Evolutionary conservation across 2,888 invertebrate species (phyloP).

Genomic region (Callosobruchus maculatus): DNA sequence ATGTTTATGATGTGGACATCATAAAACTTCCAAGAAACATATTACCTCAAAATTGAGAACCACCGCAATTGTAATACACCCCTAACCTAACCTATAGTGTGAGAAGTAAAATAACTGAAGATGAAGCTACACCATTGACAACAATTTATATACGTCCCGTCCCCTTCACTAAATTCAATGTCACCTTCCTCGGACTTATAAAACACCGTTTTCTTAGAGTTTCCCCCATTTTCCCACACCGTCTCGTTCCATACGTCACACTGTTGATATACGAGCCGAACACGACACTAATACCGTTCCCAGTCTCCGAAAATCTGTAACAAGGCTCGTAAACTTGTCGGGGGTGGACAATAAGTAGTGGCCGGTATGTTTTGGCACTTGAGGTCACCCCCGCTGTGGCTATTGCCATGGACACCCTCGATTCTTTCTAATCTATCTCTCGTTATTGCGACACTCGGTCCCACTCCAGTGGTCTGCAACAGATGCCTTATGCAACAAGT

Average conservation of each 20-base stretch:
- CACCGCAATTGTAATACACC: too few species aligned
- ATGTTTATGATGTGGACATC: too few species aligned
- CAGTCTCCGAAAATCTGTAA: not conserved
- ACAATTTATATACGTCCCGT: too few species aligned
- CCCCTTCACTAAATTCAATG: not conserved
- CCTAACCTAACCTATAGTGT: too few species aligned
- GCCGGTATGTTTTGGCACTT: slow-evolving; percentile 10
- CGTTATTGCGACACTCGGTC: not conserved
- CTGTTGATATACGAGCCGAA: not conserved
- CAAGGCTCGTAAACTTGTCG: not conserved
- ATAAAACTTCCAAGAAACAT: too few species aligned
- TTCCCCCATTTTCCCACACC: not conserved
- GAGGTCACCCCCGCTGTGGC: slow-evolving; percentile 15
- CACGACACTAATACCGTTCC: not conserved
- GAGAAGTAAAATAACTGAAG: too few species aligned
- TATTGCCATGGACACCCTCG: slow-evolving; percentile 12
- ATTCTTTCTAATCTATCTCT: not conserved
- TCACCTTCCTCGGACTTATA: not conserved
- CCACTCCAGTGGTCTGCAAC: not conserved
- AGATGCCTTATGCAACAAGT: not conserved
- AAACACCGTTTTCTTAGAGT: not conserved
- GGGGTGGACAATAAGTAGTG: not conserved
- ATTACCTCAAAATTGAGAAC: too few species aligned
- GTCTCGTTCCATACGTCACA: not conserved
- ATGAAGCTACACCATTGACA: too few species aligned